Evolutionary conservation across 2,888 invertebrate genomes (phyloP), one percentile per base, ranked within the genome.

Genomic region (Oconnorella tubifera): DNA sequence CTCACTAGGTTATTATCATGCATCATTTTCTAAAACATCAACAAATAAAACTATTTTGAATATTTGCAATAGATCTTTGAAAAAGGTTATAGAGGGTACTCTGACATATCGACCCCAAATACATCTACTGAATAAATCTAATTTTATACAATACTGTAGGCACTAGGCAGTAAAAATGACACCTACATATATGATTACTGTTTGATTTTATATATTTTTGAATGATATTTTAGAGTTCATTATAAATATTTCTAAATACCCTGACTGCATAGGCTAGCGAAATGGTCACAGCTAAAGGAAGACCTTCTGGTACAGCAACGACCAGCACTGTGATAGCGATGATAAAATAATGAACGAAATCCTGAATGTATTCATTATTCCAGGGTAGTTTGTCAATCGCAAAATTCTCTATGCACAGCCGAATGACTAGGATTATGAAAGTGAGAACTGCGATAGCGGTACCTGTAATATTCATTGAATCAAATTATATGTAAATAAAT

Each of bases 241-340:
- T 27, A 51, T 51, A 51, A 6, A 27, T 1, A 51, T 51, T 3
- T 25, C 32, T 10, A 27, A 23, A n/a, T 79, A 97, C 97, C 90
- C 98, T 98, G 78, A 99, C 99, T 77, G 98, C 99, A 84, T 99
- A 99, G 76, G 99, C 99, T 75, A 99, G 87, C 4, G 98, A 96
- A 66, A 99, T 86, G 28, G 99, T 99, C 76, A 99, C 99, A 80
- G 99, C 99, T 69, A 99, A 86, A 72, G 99, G 99, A 78, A 99
- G 86, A 76, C 99, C 99, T 84, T 99, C 99, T 59, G 99, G 99
- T 71, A 99, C 99, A 69, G 99, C 99, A 65, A 99, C 99, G 68
- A 99, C 99, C 72, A 99, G 88, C 75, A 99, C 99, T 66, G 99
- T 99, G 65, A 99, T 98, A 88, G 99, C 99, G 83, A 99, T 99